A percentile compares a stretch with the other conserved stretches of the same genome.
These are phyloP conservation scores for Limonius californicus DNA, from an alignment of 1,140 invertebrate genomes.

Conservation along the genomic window DNA sequence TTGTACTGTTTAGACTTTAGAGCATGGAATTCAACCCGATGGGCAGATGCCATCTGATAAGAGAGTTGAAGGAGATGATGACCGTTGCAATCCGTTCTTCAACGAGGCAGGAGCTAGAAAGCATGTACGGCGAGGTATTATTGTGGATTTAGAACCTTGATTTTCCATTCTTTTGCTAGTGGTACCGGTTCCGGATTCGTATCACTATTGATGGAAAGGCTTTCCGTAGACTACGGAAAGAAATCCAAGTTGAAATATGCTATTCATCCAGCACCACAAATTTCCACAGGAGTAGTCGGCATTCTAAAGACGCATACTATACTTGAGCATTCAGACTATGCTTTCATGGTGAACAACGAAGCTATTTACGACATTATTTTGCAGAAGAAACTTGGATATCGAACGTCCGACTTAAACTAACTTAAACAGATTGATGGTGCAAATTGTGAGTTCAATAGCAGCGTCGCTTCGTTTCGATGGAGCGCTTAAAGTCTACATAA, in stretches of 20 bases:
- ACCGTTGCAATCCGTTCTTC: constrained; percentile 81
- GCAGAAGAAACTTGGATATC: constrained; percentile 81
- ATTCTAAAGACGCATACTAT: constrained; percentile 28
- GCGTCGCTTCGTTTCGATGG: constrained; percentile 66
- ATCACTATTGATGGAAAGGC: constrained; percentile 67
- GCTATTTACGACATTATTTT: constrained; percentile 92
- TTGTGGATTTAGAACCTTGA: constrained; percentile 81
- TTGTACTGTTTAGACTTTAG: constrained; percentile 85
- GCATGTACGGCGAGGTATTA: constrained; percentile 62
- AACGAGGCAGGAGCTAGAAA: constrained; percentile 52
- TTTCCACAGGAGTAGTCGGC: constrained; percentile 82
- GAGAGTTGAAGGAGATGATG: constrained; percentile 61
- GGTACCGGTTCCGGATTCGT: constrained; percentile 75
- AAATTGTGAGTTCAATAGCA: constrained; percentile 63
- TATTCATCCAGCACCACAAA: constrained; percentile 87
- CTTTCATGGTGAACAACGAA: constrained; percentile 86
- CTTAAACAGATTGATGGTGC: constrained; percentile 64
- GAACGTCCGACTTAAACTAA: constrained; percentile 79
- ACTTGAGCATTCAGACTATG: constrained; percentile 62
- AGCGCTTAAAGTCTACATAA: constrained; percentile 65
- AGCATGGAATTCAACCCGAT: constrained; percentile 87
- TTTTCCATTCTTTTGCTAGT: constrained; percentile 73
- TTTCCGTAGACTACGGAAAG: constrained; percentile 68
- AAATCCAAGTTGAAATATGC: constrained; percentile 84
- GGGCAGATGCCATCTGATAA: constrained; percentile 76